These are phyloP conservation scores for Eospalax fontanierii DNA, from an alignment of 2,797 vertebrate species.

Conservation along the genomic window DNA sequence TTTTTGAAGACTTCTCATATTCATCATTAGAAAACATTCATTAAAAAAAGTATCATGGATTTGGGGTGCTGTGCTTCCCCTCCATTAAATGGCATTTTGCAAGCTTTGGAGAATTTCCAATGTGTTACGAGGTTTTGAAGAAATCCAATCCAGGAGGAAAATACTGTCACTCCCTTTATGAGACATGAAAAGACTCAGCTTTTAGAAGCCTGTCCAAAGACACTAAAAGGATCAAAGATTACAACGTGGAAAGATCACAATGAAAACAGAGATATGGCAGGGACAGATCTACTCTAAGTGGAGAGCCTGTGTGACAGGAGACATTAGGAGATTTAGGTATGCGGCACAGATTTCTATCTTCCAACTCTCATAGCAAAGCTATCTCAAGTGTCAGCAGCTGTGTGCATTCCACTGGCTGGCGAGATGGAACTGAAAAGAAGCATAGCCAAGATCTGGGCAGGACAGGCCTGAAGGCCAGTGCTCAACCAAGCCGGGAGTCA, in stretches of 20 bases:
- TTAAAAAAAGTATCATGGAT: neutral
- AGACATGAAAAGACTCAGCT: neutral
- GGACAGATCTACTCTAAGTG: neutral
- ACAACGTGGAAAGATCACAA: neutral
- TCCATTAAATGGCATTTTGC: neutral
- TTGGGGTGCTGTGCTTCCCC: neutral
- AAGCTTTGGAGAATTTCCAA: constrained; percentile 40
- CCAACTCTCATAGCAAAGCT: neutral
- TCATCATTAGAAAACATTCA: neutral
- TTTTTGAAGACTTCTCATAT: constrained; percentile 2
- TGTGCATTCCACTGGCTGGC: neutral
- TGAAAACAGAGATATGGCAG: neutral
- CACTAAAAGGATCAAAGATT: neutral
- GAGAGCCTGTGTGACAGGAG: neutral
- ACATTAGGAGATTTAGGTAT: neutral
- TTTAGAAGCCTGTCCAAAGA: constrained; percentile 1
- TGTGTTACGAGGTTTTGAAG: constrained; percentile 45
- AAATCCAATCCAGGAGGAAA: constrained; percentile 44
- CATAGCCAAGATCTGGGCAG: neutral
- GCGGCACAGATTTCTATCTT: neutral
- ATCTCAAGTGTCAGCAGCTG: neutral
- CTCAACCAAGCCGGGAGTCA: neutral
- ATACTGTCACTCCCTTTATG: neutral
- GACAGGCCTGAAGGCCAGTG: neutral
- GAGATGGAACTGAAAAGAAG: neutral